phyloP scores from a whole-genome alignment of 2,888 invertebrate species.

The Colostygia pectinataria region DNA sequence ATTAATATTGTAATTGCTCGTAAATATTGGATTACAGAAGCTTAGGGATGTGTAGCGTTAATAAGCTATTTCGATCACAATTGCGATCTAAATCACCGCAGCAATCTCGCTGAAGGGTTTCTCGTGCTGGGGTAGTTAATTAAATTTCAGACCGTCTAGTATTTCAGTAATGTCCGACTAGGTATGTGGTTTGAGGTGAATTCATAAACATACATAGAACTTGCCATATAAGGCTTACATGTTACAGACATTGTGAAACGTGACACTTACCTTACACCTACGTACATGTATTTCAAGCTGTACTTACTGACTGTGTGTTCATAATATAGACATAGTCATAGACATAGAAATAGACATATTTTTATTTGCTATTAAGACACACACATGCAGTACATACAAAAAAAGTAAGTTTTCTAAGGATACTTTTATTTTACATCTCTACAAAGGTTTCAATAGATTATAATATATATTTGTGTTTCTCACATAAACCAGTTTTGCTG shows the following conservation, averaged over 20 bases:
- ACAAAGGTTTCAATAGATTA: too few species aligned
- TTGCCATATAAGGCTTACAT: conserved; percentile 4
- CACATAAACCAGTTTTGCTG: too few species aligned
- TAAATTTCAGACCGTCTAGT: conserved; percentile 71
- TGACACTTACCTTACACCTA: too few species aligned
- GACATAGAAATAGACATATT: too few species aligned
- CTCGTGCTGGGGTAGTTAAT: conserved; percentile 59
- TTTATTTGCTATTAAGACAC: too few species aligned
- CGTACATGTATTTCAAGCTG: too few species aligned
- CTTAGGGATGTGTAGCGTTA: conserved; percentile 14
- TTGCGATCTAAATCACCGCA: conserved; percentile 50
- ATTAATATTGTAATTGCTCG: neutral
- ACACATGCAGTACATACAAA: too few species aligned
- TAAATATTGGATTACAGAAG: conserved; percentile 1
- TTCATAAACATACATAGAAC: neutral
- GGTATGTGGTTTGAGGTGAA: conserved; percentile 6
- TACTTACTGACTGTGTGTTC: too few species aligned
- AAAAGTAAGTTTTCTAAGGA: too few species aligned
- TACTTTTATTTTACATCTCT: too few species aligned
- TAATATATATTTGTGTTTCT: too few species aligned
- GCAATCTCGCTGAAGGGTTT: conserved; percentile 46
- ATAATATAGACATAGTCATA: too few species aligned
- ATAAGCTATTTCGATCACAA: conserved; percentile 27
- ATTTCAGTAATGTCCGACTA: conserved; percentile 54
- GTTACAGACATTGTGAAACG: neutral